These are phyloP conservation scores for Lasius platythorax DNA, from an alignment of 2,888 invertebrate genomes.

Conservation along the genomic window DNA sequence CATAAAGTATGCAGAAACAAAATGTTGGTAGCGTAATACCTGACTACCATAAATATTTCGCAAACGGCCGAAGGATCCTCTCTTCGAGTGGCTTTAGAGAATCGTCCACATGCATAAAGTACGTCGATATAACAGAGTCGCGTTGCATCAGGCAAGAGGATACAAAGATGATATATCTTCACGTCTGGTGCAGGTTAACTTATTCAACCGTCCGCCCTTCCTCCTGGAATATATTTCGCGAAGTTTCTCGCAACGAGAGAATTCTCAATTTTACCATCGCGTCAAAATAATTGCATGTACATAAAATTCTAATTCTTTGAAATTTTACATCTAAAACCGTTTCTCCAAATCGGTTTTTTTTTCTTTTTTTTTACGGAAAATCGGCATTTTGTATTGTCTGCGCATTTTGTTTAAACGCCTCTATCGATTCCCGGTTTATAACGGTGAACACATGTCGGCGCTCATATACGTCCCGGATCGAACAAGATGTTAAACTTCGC, in stretches of 20 bases:
- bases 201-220: slow-evolving; percentile 22
- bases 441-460: slow-evolving; percentile 22
- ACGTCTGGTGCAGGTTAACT: slow-evolving; percentile 23
- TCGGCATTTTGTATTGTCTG: neutral
- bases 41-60: slow-evolving; percentile 42
- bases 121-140: slow-evolving; percentile 18
- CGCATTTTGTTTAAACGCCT: neutral
- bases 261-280: slow-evolving; percentile 1
- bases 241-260: neutral
- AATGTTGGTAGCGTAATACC: slow-evolving; percentile 26
- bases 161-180: slow-evolving; percentile 31
- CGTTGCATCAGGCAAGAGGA: slow-evolving; percentile 1
- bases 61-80: slow-evolving; percentile 35
- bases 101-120: slow-evolving; percentile 44
- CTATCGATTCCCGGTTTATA: slow-evolving; percentile 15
- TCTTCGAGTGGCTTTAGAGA: slow-evolving; percentile 39
- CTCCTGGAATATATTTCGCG: neutral
- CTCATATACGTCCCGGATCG: slow-evolving; percentile 25
- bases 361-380: neutral
- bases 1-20: slow-evolving; percentile 29
- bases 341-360: neutral
- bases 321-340: neutral
- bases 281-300: neutral
- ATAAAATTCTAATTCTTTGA: neutral
- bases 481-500: slow-evolving; percentile 54